Conservation (phyloP, 2,113 vertebrate genomes). For the Cephalopholis sonnerati region DNA sequence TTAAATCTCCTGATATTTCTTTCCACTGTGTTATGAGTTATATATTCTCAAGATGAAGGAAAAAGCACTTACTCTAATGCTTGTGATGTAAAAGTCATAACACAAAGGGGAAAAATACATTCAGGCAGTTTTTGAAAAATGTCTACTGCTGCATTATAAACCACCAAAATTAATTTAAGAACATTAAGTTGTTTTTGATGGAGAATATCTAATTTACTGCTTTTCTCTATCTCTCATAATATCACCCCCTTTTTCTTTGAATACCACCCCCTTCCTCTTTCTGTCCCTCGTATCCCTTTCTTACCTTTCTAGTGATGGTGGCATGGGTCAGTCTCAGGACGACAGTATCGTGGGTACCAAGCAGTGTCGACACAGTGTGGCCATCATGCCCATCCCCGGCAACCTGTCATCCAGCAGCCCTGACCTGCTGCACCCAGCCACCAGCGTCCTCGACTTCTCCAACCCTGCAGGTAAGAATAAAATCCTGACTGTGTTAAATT, state of each 20-base stretch:
- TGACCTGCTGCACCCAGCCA: slow-evolving; percentile 93
- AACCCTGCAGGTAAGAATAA: slow-evolving; percentile 90
- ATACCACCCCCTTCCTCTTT: neutral
- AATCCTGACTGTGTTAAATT: neutral
- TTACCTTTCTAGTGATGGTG: slow-evolving; percentile 88
- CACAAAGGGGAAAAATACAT: neutral
- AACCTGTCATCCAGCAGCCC: slow-evolving; percentile 96
- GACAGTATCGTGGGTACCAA: slow-evolving; percentile 98
- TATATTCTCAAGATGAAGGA: neutral
- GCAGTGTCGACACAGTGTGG: slow-evolving; percentile 95
- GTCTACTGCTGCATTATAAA: slow-evolving; percentile 42
- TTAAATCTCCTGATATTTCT: slow-evolving; percentile 33
- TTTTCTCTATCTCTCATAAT: neutral
- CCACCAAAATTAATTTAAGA: neutral
- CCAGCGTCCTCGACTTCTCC: slow-evolving; percentile 93
- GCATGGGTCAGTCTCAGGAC: slow-evolving; percentile 95
- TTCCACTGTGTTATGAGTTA: slow-evolving; percentile 1
- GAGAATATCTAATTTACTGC: neutral
- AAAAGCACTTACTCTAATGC: neutral
- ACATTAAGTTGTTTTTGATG: neutral
- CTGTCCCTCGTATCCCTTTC: neutral
- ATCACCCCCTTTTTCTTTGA: neutral
- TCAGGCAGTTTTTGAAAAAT: slow-evolving; percentile 1
- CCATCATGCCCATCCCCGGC: slow-evolving; percentile 95
- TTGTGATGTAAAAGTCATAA: slow-evolving; percentile 17